A percentile compares a stretch with the other conserved stretches of the same genome.
phyloP scores from a whole-genome alignment of 2,113 vertebrate species.

The Fregetta grallaria region DNA sequence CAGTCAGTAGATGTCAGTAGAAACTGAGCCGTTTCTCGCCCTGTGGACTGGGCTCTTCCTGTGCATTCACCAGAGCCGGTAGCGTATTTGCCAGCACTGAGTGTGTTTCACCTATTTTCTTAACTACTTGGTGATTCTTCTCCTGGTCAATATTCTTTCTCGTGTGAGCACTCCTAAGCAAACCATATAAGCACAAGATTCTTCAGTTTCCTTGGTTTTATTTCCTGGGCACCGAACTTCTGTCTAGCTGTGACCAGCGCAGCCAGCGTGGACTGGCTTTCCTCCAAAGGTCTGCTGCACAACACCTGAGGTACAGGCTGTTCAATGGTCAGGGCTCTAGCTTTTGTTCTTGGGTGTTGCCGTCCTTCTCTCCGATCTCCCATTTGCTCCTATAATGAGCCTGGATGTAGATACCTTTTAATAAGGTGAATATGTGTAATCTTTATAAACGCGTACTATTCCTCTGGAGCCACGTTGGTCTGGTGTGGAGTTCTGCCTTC shows the following conservation, averaged over 20 bases:
- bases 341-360: not conserved
- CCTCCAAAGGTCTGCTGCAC: not conserved
- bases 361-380: not conserved
- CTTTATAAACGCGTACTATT: not conserved
- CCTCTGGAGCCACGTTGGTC: not conserved
- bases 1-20: constrained; percentile 24
- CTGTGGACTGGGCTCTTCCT: not conserved
- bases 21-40: not conserved
- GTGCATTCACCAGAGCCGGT: not conserved
- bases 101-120: not conserved
- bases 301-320: not conserved
- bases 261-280: not conserved
- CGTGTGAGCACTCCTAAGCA: not conserved
- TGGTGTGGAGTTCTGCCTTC: not conserved
- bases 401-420: not conserved
- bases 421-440: not conserved
- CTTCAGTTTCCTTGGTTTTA: not conserved
- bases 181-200: not conserved
- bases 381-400: not conserved
- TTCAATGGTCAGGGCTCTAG: not conserved
- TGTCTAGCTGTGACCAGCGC: not conserved
- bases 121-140: not conserved
- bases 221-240: not conserved
- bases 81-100: not conserved
- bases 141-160: not conserved